Base-by-base conservation (phyloP, 2,888 invertebrate genomes). In the Torymus aiolomorphi region DNA sequence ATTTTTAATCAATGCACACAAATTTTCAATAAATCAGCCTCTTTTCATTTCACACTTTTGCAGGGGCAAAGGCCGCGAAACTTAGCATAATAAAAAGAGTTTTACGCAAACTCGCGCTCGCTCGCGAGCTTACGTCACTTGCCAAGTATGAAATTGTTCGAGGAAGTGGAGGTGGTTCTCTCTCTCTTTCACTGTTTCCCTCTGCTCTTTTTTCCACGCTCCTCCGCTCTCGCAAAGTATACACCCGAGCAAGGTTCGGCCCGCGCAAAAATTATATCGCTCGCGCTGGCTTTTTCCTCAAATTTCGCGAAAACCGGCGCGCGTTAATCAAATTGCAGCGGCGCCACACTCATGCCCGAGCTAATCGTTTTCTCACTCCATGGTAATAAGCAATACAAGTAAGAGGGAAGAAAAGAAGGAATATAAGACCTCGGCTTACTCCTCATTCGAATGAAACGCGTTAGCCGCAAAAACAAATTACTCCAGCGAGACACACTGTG, bases 381-480 rank as follows among this genome's bases (percentile, higher is more conserved):
- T 5, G 1, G 8, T 42, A 42, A 42, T 42, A 42, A 42, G 42
- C 42, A 42, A 42, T 42, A 42, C 8, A 42, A 24, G 24, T 24
- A 24, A 61, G 71, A 18, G 18, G 49, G 56, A 42, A n/a, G 14
- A 42, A 49, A 54, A 56, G 62, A 62, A 49, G 59, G n/a, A 56
- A 20, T 20, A 20, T 20, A 20, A 31, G 10, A 51, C 66, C 51
- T 42, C 8, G 42, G 8, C 42, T 42, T 10, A 10, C n/a, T 52
- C 11, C 54, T 72, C 72, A 72, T 78, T 54, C 18, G 59, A 20
- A 57, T n/a, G 54, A 59, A 66, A 61, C 8, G 8, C 52, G 52
- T 31, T 72, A 61, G 74, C 67, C 70, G 72, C 81, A 71, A 75
- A 72, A 76, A 62, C 75, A 81, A 81, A 78, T 81, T 76, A 78